Percentiles rank a stretch among this genome's conserved stretches.
These are phyloP conservation scores for Neoaliturus tenellus DNA, from an alignment of 2,888 invertebrate genomes.

Conservation along the genomic window DNA sequence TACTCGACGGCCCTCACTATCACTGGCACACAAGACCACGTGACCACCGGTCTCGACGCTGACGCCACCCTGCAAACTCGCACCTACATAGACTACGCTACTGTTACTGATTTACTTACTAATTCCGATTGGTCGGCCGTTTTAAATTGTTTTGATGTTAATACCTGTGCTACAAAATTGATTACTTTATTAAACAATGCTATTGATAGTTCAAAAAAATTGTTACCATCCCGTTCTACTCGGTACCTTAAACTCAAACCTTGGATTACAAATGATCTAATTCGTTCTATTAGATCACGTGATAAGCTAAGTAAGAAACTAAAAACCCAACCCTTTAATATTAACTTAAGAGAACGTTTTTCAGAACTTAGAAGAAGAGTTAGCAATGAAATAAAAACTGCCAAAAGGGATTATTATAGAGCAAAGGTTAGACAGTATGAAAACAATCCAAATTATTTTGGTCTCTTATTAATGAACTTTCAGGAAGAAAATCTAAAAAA, in stretches of 20 bases:
- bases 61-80: background rate
- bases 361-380: background rate
- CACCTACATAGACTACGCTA: background rate
- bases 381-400: background rate
- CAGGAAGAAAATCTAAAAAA: constrained; percentile 1
- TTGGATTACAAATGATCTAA: constrained; percentile 1
- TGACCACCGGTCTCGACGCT: background rate
- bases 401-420: constrained; percentile 13
- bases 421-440: background rate
- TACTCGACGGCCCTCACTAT: background rate
- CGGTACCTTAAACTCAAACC: background rate
- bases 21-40: background rate
- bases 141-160: background rate
- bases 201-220: constrained; percentile 1
- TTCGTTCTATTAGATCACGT: background rate
- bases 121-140: background rate
- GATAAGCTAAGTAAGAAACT: constrained; percentile 19
- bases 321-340: constrained; percentile 8
- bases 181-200: constrained; percentile 1
- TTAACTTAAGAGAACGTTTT: background rate
- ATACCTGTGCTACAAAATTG: background rate
- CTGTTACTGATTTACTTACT: background rate
- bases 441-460: constrained; percentile 7
- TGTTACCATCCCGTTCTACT: background rate
- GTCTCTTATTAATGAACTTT: background rate